Evolutionary conservation across 2,113 vertebrate genomes (phyloP).

Genomic region (Carettochelys insculpta): DNA sequence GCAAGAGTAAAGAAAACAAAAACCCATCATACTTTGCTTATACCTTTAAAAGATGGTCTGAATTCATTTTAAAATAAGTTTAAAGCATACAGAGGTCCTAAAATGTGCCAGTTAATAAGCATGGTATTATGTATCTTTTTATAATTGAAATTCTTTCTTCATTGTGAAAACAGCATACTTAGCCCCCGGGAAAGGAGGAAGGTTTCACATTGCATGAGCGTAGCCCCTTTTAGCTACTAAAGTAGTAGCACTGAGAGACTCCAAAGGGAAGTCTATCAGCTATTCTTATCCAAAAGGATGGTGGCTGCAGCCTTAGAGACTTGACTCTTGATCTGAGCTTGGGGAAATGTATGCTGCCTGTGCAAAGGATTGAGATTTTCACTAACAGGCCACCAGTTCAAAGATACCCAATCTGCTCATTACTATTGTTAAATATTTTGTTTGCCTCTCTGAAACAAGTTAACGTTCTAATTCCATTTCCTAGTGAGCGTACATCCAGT

Average conservation of each 20-base stretch:
- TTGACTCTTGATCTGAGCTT: neutral
- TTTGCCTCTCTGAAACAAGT: neutral
- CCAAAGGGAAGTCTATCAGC: neutral
- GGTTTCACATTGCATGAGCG: neutral
- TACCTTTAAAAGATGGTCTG: neutral
- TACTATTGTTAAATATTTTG: neutral
- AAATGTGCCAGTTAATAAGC: neutral
- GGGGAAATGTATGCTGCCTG: neutral
- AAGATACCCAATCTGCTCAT: neutral
- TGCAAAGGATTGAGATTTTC: neutral
- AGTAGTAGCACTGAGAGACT: neutral
- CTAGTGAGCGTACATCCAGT: neutral
- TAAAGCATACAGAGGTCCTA: neutral
- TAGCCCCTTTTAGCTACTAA: neutral
- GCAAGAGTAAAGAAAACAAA: neutral
- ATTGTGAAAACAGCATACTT: neutral
- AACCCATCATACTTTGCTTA: fast-evolving
- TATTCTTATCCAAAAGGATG: neutral
- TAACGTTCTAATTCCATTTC: neutral
- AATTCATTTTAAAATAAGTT: neutral
- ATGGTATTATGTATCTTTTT: neutral
- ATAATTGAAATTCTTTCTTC: neutral
- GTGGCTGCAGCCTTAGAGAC: neutral
- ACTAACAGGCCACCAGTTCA: neutral
- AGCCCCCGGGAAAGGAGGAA: neutral